Conservation (phyloP, 1,140 invertebrate species). For the Zaprionus vittiger region DNA sequence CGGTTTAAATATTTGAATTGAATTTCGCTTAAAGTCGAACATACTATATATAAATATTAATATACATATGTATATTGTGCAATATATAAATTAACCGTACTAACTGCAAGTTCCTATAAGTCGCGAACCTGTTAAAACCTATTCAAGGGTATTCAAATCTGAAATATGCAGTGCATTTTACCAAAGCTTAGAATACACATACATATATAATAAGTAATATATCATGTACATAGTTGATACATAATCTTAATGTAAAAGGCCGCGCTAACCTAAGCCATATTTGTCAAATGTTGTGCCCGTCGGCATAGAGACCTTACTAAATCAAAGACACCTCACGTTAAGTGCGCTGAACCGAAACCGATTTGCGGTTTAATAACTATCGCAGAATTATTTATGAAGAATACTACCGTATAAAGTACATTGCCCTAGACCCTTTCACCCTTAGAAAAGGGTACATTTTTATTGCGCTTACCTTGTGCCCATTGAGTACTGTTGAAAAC, state of each 20-base stretch:
- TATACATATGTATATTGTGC: conserved; percentile 5
- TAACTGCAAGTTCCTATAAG: background rate
- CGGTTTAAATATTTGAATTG: conserved; percentile 54
- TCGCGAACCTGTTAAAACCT: background rate
- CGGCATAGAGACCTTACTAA: background rate
- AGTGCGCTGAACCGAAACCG: background rate
- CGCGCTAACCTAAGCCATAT: background rate
- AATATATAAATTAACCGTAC: conserved; percentile 1
- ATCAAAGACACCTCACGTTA: background rate
- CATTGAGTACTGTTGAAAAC: background rate
- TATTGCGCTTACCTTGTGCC: background rate
- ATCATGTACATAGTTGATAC: background rate
- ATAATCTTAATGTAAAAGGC: background rate
- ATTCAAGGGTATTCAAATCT: background rate
- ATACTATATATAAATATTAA: background rate
- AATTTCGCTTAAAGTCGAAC: conserved; percentile 46
- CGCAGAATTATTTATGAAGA: background rate
- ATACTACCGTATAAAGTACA: background rate
- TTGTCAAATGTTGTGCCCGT: background rate
- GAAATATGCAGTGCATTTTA: background rate
- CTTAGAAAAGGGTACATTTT: background rate
- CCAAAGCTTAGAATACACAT: no score
- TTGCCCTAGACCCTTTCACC: background rate
- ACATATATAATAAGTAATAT: background rate
- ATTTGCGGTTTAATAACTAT: conserved; percentile 5